A percentile compares a stretch with the other conserved stretches of the same genome.
Evolutionary conservation across 2,888 invertebrate genomes (phyloP).

Genomic region (Hololepta plana): DNA sequence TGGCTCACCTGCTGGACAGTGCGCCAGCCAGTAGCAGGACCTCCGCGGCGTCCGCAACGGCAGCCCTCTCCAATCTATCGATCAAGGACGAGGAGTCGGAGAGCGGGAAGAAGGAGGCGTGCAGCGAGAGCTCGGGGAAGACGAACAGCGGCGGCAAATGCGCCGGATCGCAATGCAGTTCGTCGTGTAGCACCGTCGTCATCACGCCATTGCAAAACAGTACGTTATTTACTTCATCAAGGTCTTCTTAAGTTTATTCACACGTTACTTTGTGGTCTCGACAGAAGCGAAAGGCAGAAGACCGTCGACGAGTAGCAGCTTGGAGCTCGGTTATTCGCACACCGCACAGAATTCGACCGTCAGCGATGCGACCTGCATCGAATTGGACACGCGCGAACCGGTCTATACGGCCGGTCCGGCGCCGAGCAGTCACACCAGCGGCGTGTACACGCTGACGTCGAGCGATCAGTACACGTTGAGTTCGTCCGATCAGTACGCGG

Average conservation of each 20-base stretch:
- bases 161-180: slow-evolving; percentile 67
- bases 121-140: slow-evolving; percentile 37
- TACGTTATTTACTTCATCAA: slow-evolving; percentile 18
- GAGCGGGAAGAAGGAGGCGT: slow-evolving; percentile 24
- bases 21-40: slow-evolving; percentile 38
- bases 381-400: slow-evolving; percentile 32
- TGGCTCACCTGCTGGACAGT: slow-evolving; percentile 56
- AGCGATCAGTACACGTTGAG: slow-evolving; percentile 31
- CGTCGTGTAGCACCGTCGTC: slow-evolving; percentile 76
- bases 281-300: slow-evolving; percentile 34
- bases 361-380: slow-evolving; percentile 52
- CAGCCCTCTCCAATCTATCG: slow-evolving; percentile 28
- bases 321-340: slow-evolving; percentile 71
- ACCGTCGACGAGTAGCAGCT: slow-evolving; percentile 60
- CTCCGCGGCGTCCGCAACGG: slow-evolving; percentile 30
- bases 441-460: slow-evolving; percentile 66
- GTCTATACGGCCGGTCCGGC: slow-evolving; percentile 41
- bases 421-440: slow-evolving; percentile 68
- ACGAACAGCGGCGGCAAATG: slow-evolving; percentile 36
- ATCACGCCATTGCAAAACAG: slow-evolving; percentile 35
- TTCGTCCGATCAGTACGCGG: slow-evolving; percentile 20
- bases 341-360: slow-evolving; percentile 72
- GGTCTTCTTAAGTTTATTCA: too few relatives aligned
- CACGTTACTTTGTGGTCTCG: too few relatives aligned
- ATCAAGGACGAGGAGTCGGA: slow-evolving; percentile 22